These are phyloP conservation scores for Azorinus chamasolen DNA, from an alignment of 2,888 invertebrate species.

Conservation along the genomic window DNA sequence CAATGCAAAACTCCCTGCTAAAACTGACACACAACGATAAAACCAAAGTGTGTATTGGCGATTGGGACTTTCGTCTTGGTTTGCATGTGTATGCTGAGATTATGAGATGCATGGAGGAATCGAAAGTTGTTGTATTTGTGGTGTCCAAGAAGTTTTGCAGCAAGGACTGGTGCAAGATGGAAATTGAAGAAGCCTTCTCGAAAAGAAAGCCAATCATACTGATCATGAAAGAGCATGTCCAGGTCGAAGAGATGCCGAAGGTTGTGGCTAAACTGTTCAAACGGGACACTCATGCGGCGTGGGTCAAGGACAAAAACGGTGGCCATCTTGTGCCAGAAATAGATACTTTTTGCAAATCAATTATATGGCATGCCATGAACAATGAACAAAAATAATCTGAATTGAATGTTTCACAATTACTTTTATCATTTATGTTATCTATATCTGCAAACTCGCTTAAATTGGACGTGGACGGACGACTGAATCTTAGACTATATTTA, in stretches of 20 bases:
- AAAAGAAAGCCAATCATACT: slow-evolving; percentile 32
- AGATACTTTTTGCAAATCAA: slow-evolving; percentile 15
- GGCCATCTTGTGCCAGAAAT: slow-evolving; percentile 13
- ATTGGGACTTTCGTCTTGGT: slow-evolving; percentile 20
- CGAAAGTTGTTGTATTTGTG: slow-evolving; percentile 21
- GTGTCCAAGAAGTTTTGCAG: slow-evolving; percentile 26
- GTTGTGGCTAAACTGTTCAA: slow-evolving; percentile 24
- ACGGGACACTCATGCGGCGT: slow-evolving; percentile 21
- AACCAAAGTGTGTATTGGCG: slow-evolving; percentile 19
- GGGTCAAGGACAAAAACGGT: slow-evolving; percentile 23
- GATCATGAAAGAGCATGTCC: slow-evolving; percentile 15
- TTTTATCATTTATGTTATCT: too few relatives aligned
- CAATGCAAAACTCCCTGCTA: slow-evolving; percentile 6
- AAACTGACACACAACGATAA: background rate
- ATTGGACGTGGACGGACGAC: too few relatives aligned
- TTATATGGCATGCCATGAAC: slow-evolving; percentile 7
- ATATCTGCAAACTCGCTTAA: too few relatives aligned
- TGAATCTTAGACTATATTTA: too few relatives aligned
- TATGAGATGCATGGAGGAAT: slow-evolving; percentile 35
- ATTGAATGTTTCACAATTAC: too few relatives aligned
- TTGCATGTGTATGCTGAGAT: slow-evolving; percentile 16
- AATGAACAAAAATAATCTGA: too few relatives aligned
- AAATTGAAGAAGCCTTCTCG: slow-evolving; percentile 19
- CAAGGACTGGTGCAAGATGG: slow-evolving; percentile 37
- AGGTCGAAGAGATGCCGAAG: slow-evolving; percentile 16